These are phyloP conservation scores for Corythoichthys haematopterus DNA, from an alignment of 2,113 vertebrate species.

Conservation along the genomic window DNA sequence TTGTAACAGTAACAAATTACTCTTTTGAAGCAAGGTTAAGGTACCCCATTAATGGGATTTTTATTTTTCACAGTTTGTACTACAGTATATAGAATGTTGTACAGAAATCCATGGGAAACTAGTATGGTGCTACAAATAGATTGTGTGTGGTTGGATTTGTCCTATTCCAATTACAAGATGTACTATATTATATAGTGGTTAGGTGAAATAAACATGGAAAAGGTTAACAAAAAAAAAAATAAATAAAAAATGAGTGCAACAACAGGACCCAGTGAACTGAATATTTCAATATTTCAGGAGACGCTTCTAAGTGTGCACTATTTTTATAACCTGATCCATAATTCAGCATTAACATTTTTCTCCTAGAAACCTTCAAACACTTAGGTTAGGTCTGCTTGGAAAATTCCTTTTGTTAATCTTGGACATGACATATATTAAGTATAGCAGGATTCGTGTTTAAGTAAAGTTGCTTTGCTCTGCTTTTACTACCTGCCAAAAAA, in stretches of 20 bases:
- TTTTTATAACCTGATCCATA: slow-evolving; percentile 74
- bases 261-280: slow-evolving; percentile 57
- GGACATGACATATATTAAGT: too few species aligned
- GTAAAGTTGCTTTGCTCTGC: too few species aligned
- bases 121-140: background rate
- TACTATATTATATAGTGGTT: slow-evolving; percentile 17
- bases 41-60: background rate
- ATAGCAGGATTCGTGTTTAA: too few species aligned
- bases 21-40: too few species aligned
- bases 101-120: background rate
- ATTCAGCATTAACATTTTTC: slow-evolving; percentile 72
- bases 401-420: slow-evolving; percentile 11
- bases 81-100: background rate
- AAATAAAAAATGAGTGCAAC: slow-evolving; percentile 49
- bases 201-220: slow-evolving; percentile 27
- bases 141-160: background rate
- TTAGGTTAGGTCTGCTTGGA: slow-evolving; percentile 19
- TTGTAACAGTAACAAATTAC: too few species aligned
- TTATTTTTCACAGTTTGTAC: background rate
- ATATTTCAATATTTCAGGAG: slow-evolving; percentile 76
- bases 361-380: slow-evolving; percentile 57
- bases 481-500: too few species aligned
- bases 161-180: slow-evolving; percentile 1
- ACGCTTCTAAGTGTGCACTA: slow-evolving; percentile 67
- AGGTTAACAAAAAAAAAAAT: slow-evolving; percentile 38